These are phyloP conservation scores for Ormyrus rosae DNA, from an alignment of 2,888 invertebrate species.

Conservation along the genomic window DNA sequence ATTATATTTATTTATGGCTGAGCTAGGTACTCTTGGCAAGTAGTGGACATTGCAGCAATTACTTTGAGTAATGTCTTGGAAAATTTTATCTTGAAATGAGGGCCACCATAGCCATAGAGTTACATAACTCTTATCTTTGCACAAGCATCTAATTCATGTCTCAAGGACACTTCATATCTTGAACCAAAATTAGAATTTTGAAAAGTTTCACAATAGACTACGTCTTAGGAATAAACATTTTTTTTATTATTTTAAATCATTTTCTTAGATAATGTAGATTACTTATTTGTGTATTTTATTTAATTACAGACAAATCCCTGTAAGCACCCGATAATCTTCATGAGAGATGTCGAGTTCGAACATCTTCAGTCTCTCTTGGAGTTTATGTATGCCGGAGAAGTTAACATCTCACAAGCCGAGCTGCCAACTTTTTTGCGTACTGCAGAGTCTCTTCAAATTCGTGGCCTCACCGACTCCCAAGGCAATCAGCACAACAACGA, in stretches of 20 bases:
- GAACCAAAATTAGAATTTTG: constrained; percentile 51
- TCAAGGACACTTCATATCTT: constrained; percentile 57
- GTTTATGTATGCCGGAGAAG: constrained; percentile 92
- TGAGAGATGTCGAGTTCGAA: constrained; percentile 88
- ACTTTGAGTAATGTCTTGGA: constrained; percentile 55
- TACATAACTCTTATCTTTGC: constrained; percentile 66
- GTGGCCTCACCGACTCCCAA: constrained; percentile 84
- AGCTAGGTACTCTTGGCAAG: constrained; percentile 53
- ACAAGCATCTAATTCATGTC: constrained; percentile 57
- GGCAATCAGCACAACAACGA: constrained; percentile 75
- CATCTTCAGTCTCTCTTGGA: constrained; percentile 87
- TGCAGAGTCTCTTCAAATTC: constrained; percentile 87
- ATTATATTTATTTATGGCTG: constrained; percentile 56
- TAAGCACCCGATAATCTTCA: constrained; percentile 90
- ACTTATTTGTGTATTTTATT: constrained; percentile 42
- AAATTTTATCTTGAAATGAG: constrained; percentile 55
- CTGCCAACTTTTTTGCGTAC: constrained; percentile 86
- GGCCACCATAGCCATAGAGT: constrained; percentile 69
- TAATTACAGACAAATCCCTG: constrained; percentile 87
- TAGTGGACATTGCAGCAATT: constrained; percentile 48
- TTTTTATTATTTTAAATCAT: constrained; percentile 6
- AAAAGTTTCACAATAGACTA: constrained; percentile 46
- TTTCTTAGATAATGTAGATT: constrained; percentile 15
- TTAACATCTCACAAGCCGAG: constrained; percentile 88
- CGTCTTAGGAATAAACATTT: constrained; percentile 15